Conservation (phyloP, 2,113 vertebrate genomes). For the Noturus placidus region DNA sequence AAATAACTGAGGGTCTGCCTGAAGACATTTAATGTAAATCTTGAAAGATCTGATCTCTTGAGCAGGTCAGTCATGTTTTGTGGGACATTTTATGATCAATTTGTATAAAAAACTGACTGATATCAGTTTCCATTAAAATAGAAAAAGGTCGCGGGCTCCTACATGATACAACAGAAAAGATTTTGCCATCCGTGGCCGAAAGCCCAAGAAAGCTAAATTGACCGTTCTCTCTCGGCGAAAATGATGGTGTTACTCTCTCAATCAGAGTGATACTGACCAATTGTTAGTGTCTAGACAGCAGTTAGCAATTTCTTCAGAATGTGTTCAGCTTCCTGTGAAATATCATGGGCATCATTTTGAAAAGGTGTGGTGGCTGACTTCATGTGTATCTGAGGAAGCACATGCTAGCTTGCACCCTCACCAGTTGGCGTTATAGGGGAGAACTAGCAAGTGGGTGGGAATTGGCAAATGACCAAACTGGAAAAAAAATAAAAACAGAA, state of each 20-base stretch:
- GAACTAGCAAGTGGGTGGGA: background rate
- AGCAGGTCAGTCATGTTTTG: background rate
- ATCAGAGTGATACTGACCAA: background rate
- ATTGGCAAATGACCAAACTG: background rate
- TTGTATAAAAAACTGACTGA: background rate
- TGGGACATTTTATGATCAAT: background rate
- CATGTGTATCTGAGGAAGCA: background rate
- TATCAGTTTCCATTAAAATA: background rate
- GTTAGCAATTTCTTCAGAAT: background rate
- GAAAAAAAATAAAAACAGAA: background rate
- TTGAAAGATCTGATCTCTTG: background rate
- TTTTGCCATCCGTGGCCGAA: background rate
- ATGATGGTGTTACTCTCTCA: background rate
- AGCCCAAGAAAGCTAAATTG: background rate
- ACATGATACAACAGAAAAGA: background rate
- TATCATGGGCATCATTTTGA: background rate
- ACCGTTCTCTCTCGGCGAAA: background rate
- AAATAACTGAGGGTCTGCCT: conserved; percentile 10
- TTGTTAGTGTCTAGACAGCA: background rate
- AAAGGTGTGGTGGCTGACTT: background rate
- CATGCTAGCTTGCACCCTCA: background rate
- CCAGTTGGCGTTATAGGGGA: background rate
- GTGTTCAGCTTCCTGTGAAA: background rate
- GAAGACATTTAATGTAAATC: background rate
- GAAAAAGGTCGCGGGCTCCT: background rate